phyloP scores from a whole-genome alignment of 2,888 invertebrate genomes.

The Drosophila kuntzei region DNA sequence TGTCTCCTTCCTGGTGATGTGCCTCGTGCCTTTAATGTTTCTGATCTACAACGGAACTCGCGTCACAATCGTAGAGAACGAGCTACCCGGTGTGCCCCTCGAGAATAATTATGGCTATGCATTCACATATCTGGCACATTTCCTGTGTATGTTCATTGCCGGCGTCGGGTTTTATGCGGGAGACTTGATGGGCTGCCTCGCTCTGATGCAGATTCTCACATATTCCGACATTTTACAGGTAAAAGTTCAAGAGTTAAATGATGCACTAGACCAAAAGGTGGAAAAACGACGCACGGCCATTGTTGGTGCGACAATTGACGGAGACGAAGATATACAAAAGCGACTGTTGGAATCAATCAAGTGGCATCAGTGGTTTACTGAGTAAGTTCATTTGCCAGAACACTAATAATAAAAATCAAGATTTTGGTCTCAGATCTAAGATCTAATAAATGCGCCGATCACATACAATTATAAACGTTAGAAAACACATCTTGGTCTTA shows the following conservation, averaged over 20 bases:
- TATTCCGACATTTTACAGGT: constrained; percentile 54
- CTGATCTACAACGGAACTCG: constrained; percentile 48
- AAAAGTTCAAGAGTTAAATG: constrained; percentile 41
- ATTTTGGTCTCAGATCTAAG: too few species aligned
- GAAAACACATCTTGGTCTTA: too few species aligned
- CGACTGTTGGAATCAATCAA: constrained; percentile 55
- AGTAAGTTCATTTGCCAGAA: constrained; percentile 38
- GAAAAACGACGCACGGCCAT: background rate
- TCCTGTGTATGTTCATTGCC: constrained; percentile 21
- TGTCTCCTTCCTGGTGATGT: constrained; percentile 39
- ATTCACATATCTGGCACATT: constrained; percentile 43
- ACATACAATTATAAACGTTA: too few species aligned
- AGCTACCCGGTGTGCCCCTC: constrained; percentile 54
- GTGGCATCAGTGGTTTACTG: constrained; percentile 62
- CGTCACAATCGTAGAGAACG: constrained; percentile 47
- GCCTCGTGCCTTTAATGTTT: constrained; percentile 21
- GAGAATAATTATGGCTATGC: constrained; percentile 35
- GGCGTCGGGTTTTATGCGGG: constrained; percentile 53
- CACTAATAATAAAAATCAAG: too few species aligned
- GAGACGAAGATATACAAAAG: constrained; percentile 1
- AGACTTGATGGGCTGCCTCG: constrained; percentile 47
- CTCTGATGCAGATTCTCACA: constrained; percentile 52
- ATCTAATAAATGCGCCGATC: too few species aligned
- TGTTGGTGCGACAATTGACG: constrained; percentile 16
- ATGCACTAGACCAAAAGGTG: constrained; percentile 27